A percentile compares a stretch with the other conserved stretches of the same genome.
These are phyloP conservation scores for Toxotes lorentzi DNA, from an alignment of 2,797 vertebrate genomes.

Conservation along the genomic window DNA sequence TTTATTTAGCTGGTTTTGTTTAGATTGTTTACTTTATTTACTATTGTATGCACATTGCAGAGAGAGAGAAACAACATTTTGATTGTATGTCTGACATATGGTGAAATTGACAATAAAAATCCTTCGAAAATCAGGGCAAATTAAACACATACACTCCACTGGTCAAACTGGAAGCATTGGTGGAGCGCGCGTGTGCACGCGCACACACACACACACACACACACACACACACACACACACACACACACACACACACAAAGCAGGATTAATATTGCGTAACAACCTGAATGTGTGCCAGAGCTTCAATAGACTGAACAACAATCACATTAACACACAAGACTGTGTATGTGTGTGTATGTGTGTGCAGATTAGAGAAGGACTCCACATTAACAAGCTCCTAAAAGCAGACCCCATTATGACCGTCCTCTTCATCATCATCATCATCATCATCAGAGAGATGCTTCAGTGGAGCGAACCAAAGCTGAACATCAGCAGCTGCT, in stretches of 20 bases:
- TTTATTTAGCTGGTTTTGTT: too few species aligned
- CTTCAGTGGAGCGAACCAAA: conserved; percentile 44
- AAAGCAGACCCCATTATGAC: conserved; percentile 57
- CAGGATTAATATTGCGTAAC: conserved; percentile 69
- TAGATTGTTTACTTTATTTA: too few species aligned
- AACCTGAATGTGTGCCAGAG: conserved; percentile 69
- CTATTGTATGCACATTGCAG: too few species aligned
- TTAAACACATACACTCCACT: conserved; percentile 2
- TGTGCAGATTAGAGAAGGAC: conserved; percentile 53
- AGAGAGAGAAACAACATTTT: too few species aligned
- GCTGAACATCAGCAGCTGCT: background rate
- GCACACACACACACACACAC: conserved; percentile 26
- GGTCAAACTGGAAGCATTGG: conserved; percentile 17
- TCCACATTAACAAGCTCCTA: conserved; percentile 57
- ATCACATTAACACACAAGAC: conserved; percentile 68
- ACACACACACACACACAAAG: conserved; percentile 8
- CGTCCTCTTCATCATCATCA: conserved; percentile 46
- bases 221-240: conserved; percentile 17
- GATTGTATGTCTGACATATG: too few species aligned
- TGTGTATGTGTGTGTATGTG: conserved; percentile 31
- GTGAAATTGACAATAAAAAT: too few species aligned
- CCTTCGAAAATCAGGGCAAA: background rate
- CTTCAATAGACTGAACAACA: conserved; percentile 64
- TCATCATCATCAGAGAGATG: conserved; percentile 6
- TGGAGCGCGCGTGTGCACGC: background rate